Evolutionary conservation across 2,797 vertebrate genomes (phyloP).

Genomic region (Somateria mollissima): DNA sequence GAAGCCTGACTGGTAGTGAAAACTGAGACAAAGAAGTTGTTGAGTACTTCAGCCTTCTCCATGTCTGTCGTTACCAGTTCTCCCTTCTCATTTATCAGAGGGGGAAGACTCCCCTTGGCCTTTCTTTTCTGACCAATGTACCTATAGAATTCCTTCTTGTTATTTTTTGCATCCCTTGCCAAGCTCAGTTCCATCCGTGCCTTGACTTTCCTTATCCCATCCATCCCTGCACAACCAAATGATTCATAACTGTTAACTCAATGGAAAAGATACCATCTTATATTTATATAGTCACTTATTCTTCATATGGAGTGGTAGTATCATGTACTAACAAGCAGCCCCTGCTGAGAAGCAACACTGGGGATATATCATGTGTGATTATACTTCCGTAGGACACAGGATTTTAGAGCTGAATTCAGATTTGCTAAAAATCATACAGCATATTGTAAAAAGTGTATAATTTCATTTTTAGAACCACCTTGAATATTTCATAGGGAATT

Average conservation of each 20-base stretch:
- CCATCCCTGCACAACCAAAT: no score
- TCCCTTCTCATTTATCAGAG: no score
- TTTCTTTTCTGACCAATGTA: no score
- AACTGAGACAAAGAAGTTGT: no score
- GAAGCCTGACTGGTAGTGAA: no score
- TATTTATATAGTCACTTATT: background rate
- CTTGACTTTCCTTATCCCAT: no score
- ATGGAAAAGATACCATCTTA: background rate
- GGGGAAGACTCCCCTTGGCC: no score
- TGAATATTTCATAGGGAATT: background rate
- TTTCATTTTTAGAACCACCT: background rate
- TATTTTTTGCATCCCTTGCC: no score
- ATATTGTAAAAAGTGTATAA: background rate
- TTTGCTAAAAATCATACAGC: background rate
- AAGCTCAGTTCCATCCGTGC: no score
- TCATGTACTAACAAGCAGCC: background rate
- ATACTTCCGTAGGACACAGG: background rate
- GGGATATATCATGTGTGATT: background rate
- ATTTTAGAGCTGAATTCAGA: background rate
- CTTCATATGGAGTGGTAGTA: background rate
- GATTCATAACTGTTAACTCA: background rate
- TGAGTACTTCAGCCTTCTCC: no score
- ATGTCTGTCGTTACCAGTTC: no score
- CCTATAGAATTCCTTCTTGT: no score
- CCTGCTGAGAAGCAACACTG: background rate